These are phyloP conservation scores for Ormyrus rosae DNA, from an alignment of 2,888 invertebrate genomes.

Conservation along the genomic window DNA sequence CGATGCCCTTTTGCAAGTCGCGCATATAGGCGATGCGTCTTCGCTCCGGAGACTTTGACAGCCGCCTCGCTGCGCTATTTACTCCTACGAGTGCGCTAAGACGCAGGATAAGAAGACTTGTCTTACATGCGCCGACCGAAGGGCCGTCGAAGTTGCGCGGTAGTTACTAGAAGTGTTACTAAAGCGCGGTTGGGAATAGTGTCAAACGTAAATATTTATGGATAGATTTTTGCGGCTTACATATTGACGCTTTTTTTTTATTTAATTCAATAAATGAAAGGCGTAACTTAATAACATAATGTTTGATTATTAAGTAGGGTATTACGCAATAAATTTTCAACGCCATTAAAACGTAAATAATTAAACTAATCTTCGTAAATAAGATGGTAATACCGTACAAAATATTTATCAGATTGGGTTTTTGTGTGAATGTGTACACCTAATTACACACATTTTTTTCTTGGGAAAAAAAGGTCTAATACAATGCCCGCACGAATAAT, in stretches of 20 bases:
- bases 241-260: no score
- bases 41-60: slow-evolving; percentile 69
- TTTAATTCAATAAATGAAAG: no score
- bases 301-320: no score
- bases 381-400: neutral
- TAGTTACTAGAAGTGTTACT: slow-evolving; percentile 37
- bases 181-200: neutral
- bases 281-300: no score
- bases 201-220: no score
- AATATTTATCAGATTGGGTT: neutral
- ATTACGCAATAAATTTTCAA: no score
- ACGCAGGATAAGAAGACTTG: neutral
- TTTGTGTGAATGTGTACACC: neutral
- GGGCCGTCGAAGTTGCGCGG: slow-evolving; percentile 10
- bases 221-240: no score
- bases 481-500: slow-evolving; percentile 6
- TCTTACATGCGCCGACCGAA: neutral
- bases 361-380: no score
- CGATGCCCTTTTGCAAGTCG: slow-evolving; percentile 62
- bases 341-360: no score
- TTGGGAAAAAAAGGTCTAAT: slow-evolving; percentile 15
- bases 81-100: slow-evolving; percentile 13
- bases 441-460: slow-evolving; percentile 9
- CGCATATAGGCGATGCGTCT: slow-evolving; percentile 68
- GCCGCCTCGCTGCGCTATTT: slow-evolving; percentile 66